Evolutionary conservation across 1,140 invertebrate species (phyloP), one percentile per base, ranked within the genome.

Genomic region (Pseudomyrmex pallidus): DNA sequence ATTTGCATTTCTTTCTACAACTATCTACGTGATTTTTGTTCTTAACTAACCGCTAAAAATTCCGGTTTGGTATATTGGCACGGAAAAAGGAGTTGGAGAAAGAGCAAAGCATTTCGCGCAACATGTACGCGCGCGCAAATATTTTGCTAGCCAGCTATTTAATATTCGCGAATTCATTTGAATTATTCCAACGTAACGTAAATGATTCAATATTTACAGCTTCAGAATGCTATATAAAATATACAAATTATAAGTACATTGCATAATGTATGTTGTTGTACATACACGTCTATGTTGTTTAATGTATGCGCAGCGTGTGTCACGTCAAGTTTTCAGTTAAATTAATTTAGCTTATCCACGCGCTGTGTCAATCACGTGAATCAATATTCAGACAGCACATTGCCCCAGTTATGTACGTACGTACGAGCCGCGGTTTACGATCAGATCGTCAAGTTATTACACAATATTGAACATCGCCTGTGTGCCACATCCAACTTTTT

Each of bases 1-100:
- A 56, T 82, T 86, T 74, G 25, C 61, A 59, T 46, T 67, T 74
- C 57, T 80, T 87, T 63, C 13, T 50, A 77, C 20, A 61, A 83
- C 8, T 22, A 54, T 25, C 54, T 50, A 62, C 56, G 56, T 62
- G 74, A 84, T 84, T 78, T 80, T 56, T 78, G 50, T 77, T 22
- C n/a, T 66, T 46, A 77, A 68, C 50, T 50, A 22, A 66, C 44
- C 44, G 52, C 20, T 2, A 12, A 20, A 44, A 72, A 7, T 35
- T 15, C 13, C 44, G 35, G 59, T 35, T 22, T 25, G 25, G 13
- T 46, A n/a, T 10, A 8, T 77, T 44, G 64, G 20, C 35, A 35
- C 35, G 35, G 0, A 35, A 35, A 35, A 35, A 5, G 35, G 0
- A 35, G 35, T 35, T 1, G 35, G 7, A 35, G 35, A 35, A 35